These are phyloP conservation scores for Marcusenius ussheri DNA, from an alignment of 2,113 vertebrate species.

Conservation along the genomic window DNA sequence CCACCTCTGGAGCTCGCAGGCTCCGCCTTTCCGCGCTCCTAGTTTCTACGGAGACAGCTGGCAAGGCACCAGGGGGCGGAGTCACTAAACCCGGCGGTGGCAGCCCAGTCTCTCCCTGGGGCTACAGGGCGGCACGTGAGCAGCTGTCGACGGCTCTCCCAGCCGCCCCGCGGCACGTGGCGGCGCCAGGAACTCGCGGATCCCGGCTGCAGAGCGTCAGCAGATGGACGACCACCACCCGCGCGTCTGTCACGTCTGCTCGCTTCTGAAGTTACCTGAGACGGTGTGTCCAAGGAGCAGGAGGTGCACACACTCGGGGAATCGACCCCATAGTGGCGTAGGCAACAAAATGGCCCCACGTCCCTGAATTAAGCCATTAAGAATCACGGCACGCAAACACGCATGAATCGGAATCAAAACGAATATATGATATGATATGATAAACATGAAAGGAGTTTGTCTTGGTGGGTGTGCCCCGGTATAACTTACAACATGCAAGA, in stretches of 20 bases:
- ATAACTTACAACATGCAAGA: background rate
- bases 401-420: background rate
- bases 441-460: background rate
- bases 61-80: background rate
- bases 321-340: background rate
- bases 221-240: slow-evolving; percentile 10
- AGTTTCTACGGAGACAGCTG: background rate
- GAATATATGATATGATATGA: background rate
- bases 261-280: background rate
- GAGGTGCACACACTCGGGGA: background rate
- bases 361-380: background rate
- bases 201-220: background rate
- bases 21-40: background rate
- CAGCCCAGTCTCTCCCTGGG: background rate
- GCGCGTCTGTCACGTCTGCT: slow-evolving; percentile 14
- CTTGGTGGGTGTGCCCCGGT: background rate
- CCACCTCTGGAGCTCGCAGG: background rate
- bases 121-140: background rate
- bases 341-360: too few relatives aligned
- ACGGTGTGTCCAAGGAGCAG: background rate
- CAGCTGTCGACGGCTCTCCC: background rate
- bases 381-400: background rate
- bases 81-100: background rate
- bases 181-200: background rate
- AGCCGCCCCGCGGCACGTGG: too few relatives aligned